Evolutionary conservation across 2,888 invertebrate genomes (phyloP), one percentile per base, ranked within the genome.

Genomic region (Lasioglossum figueresi): DNA sequence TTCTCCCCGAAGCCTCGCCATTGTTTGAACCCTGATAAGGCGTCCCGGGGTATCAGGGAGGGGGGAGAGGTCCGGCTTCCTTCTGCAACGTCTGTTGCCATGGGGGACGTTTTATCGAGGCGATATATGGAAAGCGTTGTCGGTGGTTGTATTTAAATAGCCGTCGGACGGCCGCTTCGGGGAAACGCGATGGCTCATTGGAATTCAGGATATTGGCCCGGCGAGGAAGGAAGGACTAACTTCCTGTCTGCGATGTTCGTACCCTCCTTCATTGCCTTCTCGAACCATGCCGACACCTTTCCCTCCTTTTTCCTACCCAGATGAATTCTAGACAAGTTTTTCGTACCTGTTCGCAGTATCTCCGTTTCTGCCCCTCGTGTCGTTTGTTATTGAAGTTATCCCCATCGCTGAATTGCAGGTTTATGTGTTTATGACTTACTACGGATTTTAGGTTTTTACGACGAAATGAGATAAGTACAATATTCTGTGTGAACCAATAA

Each of bases 191-290:
- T 56, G 75, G 82, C 91, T 94, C 93, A 94, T 94, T 94, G 93
- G 91, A 86, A 94, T 94, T 94, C 94, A 94, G 93, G 94, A 93
- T 94, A 93, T 93, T 92, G 91, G 92, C 91, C 91, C 91, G 92
- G 85, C 90, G 87, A 89, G 91, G 88, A 90, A 91, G 91, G 92
- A 93, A 92, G 92, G 91, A 92, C 90, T 80, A 91, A 87, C 91
- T 91, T 91, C 91, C 91, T 91, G 91, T 89, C 91, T 89, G 83
- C 83, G 83, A n/a, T n/a, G 82, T 80, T 77, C 70, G 10, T 75
- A 83, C 70, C 85, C 83, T 85, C 82, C 84, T 76, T 79, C 79
- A 63, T 19, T 40, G 34, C 31, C 80, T 76, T 89, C 88, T 89
- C 86, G 80, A 72, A 72, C 72, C 84, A 34, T 59, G 68, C 66